Evolutionary conservation across 2,113 vertebrate species (phyloP).

Genomic region (Hippocampus zosterae): DNA sequence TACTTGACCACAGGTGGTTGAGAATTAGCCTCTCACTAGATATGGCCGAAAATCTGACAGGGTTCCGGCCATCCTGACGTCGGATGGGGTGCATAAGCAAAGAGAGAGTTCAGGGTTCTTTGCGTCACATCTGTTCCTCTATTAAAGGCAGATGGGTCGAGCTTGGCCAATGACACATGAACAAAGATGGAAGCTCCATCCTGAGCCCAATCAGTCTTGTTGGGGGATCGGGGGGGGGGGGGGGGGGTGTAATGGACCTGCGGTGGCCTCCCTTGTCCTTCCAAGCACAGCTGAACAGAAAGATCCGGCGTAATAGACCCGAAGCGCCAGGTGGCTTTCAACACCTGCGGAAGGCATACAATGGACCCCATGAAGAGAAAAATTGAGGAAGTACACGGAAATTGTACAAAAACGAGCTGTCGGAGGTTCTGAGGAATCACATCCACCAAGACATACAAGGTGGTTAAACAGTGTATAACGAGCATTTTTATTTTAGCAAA

Average conservation of each 20-base stretch:
- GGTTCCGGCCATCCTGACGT: conserved; percentile 47
- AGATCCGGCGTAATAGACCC: conserved; percentile 50
- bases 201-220: conserved; percentile 72
- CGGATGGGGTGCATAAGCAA: conserved; percentile 34
- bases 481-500: background rate
- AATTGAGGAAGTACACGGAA: conserved; percentile 14
- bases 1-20: background rate
- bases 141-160: conserved; percentile 75
- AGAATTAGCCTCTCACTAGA: conserved; percentile 51
- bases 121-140: conserved; percentile 72
- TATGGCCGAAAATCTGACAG: conserved; percentile 53
- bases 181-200: conserved; percentile 48
- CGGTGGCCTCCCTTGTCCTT: conserved; percentile 58
- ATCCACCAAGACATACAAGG: conserved; percentile 11
- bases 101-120: conserved; percentile 45
- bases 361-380: conserved; percentile 34
- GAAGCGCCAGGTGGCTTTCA: conserved; percentile 68
- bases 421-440: conserved; percentile 4
- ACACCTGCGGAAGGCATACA: conserved; percentile 59
- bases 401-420: conserved; percentile 2
- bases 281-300: conserved; percentile 47
- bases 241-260: conserved; percentile 72
- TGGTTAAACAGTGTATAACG: conserved; percentile 1
- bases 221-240: conserved; percentile 66
- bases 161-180: conserved; percentile 49